Conservation (phyloP, 2,888 invertebrate species). For the Tenthredo mesomela region DNA sequence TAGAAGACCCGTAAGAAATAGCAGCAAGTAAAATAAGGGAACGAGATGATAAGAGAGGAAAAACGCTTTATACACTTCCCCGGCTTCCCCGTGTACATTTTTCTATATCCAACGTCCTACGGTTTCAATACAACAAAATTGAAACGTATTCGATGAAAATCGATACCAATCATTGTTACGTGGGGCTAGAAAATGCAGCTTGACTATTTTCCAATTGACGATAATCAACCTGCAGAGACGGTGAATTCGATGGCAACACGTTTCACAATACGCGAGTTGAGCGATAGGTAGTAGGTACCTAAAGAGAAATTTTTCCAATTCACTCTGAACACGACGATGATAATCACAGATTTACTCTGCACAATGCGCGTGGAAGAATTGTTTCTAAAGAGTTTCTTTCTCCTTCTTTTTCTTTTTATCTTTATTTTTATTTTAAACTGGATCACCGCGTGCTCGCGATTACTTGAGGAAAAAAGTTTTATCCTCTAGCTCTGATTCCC, state of each 20-base stretch:
- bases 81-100: not conserved
- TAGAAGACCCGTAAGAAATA: not conserved
- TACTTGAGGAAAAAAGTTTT: not conserved
- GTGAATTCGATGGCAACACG: not conserved
- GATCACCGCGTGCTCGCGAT: not conserved
- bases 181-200: not conserved
- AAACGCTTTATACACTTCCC: not conserved
- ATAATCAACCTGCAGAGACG: not conserved
- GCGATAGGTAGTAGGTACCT: not conserved
- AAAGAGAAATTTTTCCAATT: not conserved
- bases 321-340: not conserved
- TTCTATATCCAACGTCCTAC: not conserved
- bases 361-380: not conserved
- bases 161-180: constrained; percentile 28
- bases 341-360: not conserved
- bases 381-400: not conserved
- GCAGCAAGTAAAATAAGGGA: not conserved
- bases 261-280: not conserved
- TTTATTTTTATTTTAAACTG: not conserved
- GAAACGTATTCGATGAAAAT: constrained; percentile 5
- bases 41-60: not conserved
- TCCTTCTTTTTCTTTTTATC: not conserved
- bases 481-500: not conserved
- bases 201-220: constrained; percentile 42
- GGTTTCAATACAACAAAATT: constrained; percentile 23